Evolutionary conservation across 1,140 invertebrate species (phyloP).

Genomic region (Orius laevigatus): DNA sequence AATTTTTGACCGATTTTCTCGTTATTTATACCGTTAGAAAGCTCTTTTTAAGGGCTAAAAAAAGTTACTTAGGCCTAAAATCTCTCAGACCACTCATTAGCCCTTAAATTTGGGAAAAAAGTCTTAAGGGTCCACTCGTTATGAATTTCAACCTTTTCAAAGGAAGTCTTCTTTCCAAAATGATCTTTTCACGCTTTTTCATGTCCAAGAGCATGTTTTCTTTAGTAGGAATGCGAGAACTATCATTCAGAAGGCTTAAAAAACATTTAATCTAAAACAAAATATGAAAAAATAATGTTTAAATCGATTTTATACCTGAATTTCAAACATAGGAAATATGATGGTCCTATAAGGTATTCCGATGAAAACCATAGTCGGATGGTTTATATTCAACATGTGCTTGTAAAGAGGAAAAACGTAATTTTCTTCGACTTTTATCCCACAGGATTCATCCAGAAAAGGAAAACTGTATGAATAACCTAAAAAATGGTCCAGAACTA

Average conservation of each 20-base stretch:
- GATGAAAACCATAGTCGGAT: conserved; percentile 53
- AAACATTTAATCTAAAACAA: conserved; percentile 38
- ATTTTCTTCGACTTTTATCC: conserved; percentile 39
- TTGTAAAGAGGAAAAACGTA: conserved; percentile 53
- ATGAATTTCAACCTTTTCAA: conserved; percentile 19
- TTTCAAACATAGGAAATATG: conserved; percentile 52
- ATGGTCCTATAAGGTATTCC: conserved; percentile 44
- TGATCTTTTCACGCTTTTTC: conserved; percentile 24
- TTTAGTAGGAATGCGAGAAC: conserved; percentile 31
- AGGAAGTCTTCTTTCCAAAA: conserved; percentile 22
- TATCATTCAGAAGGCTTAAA: conserved; percentile 33
- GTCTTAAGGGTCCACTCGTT: too few relatives aligned
- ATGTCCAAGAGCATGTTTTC: conserved; percentile 33
- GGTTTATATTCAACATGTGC: conserved; percentile 52
- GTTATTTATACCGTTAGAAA: too few relatives aligned
- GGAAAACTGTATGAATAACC: conserved; percentile 51
- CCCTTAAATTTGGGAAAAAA: too few relatives aligned
- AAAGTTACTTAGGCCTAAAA: too few relatives aligned
- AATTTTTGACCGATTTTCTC: too few relatives aligned
- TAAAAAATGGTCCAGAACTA: conserved; percentile 14
- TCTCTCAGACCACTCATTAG: too few relatives aligned
- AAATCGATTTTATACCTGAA: conserved; percentile 34
- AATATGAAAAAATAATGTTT: conserved; percentile 12
- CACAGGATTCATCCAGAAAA: conserved; percentile 43
- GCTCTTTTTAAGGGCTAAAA: too few relatives aligned